phyloP scores from a whole-genome alignment of 2,113 vertebrate genomes.

The Meles meles region DNA sequence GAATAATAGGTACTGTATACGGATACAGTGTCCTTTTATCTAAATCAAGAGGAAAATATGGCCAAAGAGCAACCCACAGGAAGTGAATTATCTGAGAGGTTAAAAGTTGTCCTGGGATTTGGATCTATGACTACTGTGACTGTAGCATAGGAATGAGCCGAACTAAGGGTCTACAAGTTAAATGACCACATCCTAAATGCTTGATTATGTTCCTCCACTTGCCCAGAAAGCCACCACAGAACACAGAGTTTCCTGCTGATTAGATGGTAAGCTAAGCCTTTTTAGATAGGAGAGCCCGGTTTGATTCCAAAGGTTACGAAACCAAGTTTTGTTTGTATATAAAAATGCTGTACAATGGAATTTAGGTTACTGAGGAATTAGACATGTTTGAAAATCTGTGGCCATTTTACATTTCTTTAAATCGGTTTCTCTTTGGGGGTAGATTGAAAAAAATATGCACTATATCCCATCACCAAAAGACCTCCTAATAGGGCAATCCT shows the following conservation, averaged over 20 bases:
- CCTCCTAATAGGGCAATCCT: neutral
- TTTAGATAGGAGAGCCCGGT: neutral
- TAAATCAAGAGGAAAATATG: neutral
- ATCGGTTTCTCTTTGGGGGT: neutral
- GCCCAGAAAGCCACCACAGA: neutral
- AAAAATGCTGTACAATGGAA: neutral
- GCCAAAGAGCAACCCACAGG: neutral
- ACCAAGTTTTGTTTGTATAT: neutral
- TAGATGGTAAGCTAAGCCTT: neutral
- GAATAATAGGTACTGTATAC: neutral
- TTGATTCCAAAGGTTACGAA: constrained; percentile 3
- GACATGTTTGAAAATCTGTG: neutral
- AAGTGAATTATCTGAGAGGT: neutral
- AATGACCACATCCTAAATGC: neutral
- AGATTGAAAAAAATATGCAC: neutral
- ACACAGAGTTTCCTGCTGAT: neutral
- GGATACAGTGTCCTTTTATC: neutral
- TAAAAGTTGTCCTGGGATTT: neutral
- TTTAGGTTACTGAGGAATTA: neutral
- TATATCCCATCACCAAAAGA: neutral
- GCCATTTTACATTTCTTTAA: neutral
- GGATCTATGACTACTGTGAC: neutral
- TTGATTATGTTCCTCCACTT: neutral
- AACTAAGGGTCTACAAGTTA: neutral
- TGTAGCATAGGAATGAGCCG: neutral